Conservation (phyloP, 2,113 vertebrate species). For the Dipodomys spectabilis region DNA sequence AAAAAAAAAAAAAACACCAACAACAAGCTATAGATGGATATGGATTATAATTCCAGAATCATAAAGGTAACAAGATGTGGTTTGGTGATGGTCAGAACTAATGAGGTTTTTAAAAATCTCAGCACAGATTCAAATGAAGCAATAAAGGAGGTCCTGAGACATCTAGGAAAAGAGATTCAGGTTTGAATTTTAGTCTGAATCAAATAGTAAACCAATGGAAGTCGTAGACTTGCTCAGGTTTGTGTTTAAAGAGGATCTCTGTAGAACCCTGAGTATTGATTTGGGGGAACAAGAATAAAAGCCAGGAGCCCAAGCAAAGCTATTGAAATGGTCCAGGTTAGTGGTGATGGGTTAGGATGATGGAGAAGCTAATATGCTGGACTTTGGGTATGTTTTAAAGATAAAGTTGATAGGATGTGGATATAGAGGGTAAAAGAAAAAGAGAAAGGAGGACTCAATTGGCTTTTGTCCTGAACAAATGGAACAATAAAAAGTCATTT, state of each 20-base stretch:
- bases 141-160: background rate
- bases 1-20: too few relatives aligned
- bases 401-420: background rate
- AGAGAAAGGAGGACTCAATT: background rate
- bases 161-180: background rate
- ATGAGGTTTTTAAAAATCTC: background rate
- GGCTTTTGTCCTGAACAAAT: constrained; percentile 44
- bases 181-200: background rate
- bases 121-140: background rate
- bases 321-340: background rate
- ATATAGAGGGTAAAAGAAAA: constrained; percentile 8
- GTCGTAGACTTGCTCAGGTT: constrained; percentile 34
- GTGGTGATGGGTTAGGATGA: background rate
- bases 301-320: background rate
- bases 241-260: constrained; percentile 14
- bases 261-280: background rate
- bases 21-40: background rate
- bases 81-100: background rate
- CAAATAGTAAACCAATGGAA: constrained; percentile 15
- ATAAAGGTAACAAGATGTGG: background rate
- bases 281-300: background rate
- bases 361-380: background rate
- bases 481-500: constrained; percentile 21
- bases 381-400: background rate
- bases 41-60: background rate